Evolutionary conservation across 2,888 invertebrate genomes (phyloP).

Genomic region (Panzeria rudis): DNA sequence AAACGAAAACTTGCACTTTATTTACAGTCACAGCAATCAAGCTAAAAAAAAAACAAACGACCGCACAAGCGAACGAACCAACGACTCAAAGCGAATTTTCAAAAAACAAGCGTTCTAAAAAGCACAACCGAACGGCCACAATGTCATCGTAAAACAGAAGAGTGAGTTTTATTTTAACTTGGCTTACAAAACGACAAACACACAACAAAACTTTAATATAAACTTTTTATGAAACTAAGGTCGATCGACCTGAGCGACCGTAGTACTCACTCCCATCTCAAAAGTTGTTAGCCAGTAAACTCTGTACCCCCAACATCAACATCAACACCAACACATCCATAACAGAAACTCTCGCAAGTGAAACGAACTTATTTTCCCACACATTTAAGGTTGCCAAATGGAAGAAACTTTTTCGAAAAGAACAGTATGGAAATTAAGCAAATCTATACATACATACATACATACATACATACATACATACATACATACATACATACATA

Average conservation of each 20-base stretch:
- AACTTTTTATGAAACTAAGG: conserved; percentile 45
- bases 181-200: conserved; percentile 48
- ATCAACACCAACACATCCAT: conserved; percentile 19
- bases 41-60: conserved; percentile 61
- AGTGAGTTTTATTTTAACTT: conserved; percentile 62
- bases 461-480: too few relatives aligned
- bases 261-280: conserved; percentile 53
- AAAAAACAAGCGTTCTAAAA: conserved; percentile 64
- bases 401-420: not conserved
- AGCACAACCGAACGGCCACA: conserved; percentile 69
- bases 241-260: conserved; percentile 69
- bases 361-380: conserved; percentile 64
- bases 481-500: too few relatives aligned
- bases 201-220: conserved; percentile 24
- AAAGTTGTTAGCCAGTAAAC: conserved; percentile 64
- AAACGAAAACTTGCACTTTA: conserved; percentile 67
- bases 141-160: conserved; percentile 71
- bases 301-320: conserved; percentile 65
- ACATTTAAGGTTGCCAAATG: conserved; percentile 47
- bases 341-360: conserved; percentile 44
- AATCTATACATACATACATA: too few relatives aligned
- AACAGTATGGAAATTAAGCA: not conserved
- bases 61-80: conserved; percentile 40
- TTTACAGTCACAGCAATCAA: conserved; percentile 59
- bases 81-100: conserved; percentile 12